Evolutionary conservation across 2,113 vertebrate genomes (phyloP), one percentile per base, ranked within the genome.

Genomic region (Garra rufa): DNA sequence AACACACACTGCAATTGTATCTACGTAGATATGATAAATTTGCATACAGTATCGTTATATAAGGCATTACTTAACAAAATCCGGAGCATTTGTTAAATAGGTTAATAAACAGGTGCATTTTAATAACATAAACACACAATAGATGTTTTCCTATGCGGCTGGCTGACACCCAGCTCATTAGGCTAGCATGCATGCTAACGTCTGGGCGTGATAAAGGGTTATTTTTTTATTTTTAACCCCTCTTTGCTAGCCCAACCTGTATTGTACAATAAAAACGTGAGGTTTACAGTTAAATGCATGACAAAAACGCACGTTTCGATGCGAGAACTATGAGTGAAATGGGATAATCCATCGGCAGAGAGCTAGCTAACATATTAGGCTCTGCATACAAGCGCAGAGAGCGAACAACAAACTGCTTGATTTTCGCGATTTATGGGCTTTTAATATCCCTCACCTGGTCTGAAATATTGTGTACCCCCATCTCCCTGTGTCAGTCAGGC

Each of bases 401-500:
- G 34, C 48, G 48, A 24, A 67, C 48, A 55, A n/a, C 15, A 43
- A 44, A 70, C 14, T 44, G 38, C 34, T 28, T 4, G 38, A 41
- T 50, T 30, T 41, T 21, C 38, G 38, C 74, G 1, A 67, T 13
- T 67, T 10, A 11, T 30, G 9, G 43, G 7, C 41, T 9, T 17
- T 65, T 48, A 55, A 69, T 41, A 8, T 81, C 52, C 15, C 87
- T 88, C 90, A 97, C 97, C 97, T 98, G 96, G 92, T 98, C 96
- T 91, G 95, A 94, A 90, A 97, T 96, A 90, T 94, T 95, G 93
- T 96, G 95, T 91, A 97, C 92, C 92, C 96, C 97, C 97, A 97
- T 97, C 92, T 94, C 93, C 92, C 90, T 92, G 91, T 91, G 89
- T 93, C 93, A 95, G 92, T 94, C 92, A 87, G 92, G 96, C 96